A percentile compares a stretch with the other conserved stretches of the same genome.
Conservation (phyloP, 2,797 vertebrate genomes). For the Lepilemur ruficaudatus region DNA sequence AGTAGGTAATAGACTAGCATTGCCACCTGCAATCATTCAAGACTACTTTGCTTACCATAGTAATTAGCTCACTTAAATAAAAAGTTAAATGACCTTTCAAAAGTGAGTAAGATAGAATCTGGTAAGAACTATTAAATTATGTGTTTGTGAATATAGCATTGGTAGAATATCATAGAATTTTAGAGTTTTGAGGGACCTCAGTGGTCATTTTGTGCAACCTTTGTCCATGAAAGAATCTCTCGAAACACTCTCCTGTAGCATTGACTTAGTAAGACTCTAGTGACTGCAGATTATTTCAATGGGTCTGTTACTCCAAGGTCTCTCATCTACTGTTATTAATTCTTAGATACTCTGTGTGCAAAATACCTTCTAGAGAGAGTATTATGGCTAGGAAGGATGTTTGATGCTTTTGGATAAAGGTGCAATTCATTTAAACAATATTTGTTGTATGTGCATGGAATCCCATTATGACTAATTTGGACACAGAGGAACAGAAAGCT, state of each 20-base stretch:
- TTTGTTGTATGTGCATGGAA: background rate
- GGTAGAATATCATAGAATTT: background rate
- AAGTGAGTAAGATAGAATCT: slow-evolving; percentile 60
- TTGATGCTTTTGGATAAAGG: background rate
- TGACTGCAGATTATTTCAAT: background rate
- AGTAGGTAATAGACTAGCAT: slow-evolving; percentile 53
- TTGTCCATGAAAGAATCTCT: background rate
- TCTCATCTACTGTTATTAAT: background rate
- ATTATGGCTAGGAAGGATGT: background rate
- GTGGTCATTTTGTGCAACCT: background rate
- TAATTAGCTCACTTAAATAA: slow-evolving; percentile 75
- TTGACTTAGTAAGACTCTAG: background rate
- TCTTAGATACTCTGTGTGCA: background rate
- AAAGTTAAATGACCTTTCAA: slow-evolving; percentile 59
- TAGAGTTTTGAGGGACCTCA: background rate
- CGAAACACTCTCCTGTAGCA: background rate
- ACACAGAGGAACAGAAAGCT: background rate
- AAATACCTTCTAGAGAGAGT: background rate
- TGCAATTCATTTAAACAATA: background rate
- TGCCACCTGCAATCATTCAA: slow-evolving; percentile 73
- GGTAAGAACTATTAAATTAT: slow-evolving; percentile 28
- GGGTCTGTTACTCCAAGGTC: background rate
- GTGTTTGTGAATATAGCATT: background rate
- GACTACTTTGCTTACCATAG: slow-evolving; percentile 56
- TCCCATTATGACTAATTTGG: background rate